phyloP scores from a whole-genome alignment of 2,797 vertebrate genomes.

The Glossophaga mutica region DNA sequence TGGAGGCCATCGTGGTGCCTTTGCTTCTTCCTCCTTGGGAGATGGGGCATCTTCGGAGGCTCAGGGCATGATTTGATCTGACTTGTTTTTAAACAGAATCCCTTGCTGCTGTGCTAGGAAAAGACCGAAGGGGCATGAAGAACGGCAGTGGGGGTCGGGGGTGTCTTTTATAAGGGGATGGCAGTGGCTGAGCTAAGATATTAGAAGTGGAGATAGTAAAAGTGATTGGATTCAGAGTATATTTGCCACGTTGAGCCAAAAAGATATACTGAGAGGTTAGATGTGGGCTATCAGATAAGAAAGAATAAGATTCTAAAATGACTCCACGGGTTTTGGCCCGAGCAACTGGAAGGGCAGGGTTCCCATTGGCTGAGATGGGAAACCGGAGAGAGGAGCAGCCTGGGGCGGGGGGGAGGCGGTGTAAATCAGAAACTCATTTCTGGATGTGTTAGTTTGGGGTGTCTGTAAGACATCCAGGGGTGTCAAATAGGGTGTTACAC shows the following conservation, averaged over 20 bases:
- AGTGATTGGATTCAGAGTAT: background rate
- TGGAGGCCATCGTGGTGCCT: background rate
- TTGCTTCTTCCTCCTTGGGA: background rate
- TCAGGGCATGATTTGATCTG: background rate
- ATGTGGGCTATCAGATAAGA: background rate
- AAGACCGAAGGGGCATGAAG: background rate
- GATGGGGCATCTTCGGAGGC: background rate
- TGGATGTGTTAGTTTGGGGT: background rate
- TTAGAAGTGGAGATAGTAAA: background rate
- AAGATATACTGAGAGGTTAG: slow-evolving; percentile 21
- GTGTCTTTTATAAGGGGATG: background rate
- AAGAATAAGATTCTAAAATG: background rate
- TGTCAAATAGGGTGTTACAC: slow-evolving; percentile 40
- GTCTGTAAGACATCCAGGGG: background rate
- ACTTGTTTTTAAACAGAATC: slow-evolving; percentile 39
- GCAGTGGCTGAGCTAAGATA: background rate
- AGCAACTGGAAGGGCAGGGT: slow-evolving; percentile 1
- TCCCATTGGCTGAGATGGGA: background rate
- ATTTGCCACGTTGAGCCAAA: background rate
- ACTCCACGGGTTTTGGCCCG: background rate
- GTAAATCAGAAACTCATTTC: background rate
- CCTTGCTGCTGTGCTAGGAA: background rate
- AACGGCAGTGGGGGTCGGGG: background rate
- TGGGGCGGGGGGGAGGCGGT: background rate
- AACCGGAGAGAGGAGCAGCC: background rate